Evolutionary conservation across 1,140 invertebrate species (phyloP), one percentile per base, ranked within the genome.

Genomic region (Lepidurus arcticus): DNA sequence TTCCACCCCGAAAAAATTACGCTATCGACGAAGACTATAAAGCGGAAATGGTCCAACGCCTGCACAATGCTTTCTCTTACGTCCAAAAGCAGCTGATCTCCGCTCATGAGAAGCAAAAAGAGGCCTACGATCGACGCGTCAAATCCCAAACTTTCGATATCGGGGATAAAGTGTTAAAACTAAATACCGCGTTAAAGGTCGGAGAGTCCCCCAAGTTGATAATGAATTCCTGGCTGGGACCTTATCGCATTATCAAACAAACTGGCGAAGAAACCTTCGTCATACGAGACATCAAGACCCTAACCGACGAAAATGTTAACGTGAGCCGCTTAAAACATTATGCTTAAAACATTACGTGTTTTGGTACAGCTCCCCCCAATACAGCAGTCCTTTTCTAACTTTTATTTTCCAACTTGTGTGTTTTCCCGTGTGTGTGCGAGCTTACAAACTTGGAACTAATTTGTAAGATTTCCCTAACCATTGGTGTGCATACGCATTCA

Each of bases 331-430:
- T 26, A 2, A 26, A 26, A 2, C 26, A 1, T 2, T 26, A 26
- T 1, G 26, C n/a, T 26, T 26, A 1, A 26, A 26, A 26, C 1
- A 26, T 26, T 26, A n/a, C 45, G 45, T 47, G 45, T 47, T 47
- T 47, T 47, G 45, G 45, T 47, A 47, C 45, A 47, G 45, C 45
- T 47, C 45, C 45, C 45, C 45, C 45, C 45, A 47, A 47, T 47
- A 47, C 45, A 47, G 45, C 16, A 47, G 45, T 47, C 45, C n/a
- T n/a, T n/a, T n/a, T n/a, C 45, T 47, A 47, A 47, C n/a, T n/a
- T n/a, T n/a, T n/a, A n/a, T n/a, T n/a, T n/a, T 16, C 45, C 2
- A 47, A 47, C 45, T 47, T 47, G 45, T 47, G 45, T 47, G 45
- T 16, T 47, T 47, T 47, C 26, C 16, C 45, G 45, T 47, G 1